Base-by-base conservation (phyloP, 2,888 invertebrate genomes). In the Polydesmus complanatus region DNA sequence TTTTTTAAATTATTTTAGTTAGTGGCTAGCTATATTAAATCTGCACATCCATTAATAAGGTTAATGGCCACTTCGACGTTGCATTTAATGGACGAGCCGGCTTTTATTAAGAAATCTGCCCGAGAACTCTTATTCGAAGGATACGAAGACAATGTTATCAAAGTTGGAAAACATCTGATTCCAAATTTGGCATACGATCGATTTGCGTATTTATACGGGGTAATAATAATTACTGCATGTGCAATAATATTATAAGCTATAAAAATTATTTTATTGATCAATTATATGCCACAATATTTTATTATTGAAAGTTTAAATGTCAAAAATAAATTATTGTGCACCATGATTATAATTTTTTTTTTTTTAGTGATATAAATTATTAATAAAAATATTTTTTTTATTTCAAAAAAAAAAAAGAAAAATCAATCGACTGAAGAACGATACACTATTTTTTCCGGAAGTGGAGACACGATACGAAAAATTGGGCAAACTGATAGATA, bases 11-110 rank as follows among this genome's bases (percentile, higher is more conserved):
- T 53, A 58, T 26, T 27, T 23, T 37, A 60, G 60, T 27, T 55
- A n/a, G 55, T 53, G 19, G 60, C 60, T 25, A 23, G 37, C 14
- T 55, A 53, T 26, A 47, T 60, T 48, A 60, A 56, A 49, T 19
- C 49, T 18, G 37, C 37, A n/a, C 26, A 53, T 22, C 60, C 60
- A 27, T 47, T 60, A 19, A 56, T 60, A 27, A 55, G 47, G 25
- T 23, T 60, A 8, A 48, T 27, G 23, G 18, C 55, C 5, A 25
- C 54, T 25, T 25, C 60, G 5, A 23, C 55, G 25, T 56, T 60
- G 22, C 27, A 48, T 21, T 19, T 60, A 23, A 23, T 56, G 2
- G 14, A 37, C 5, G 37, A 37, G 37, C 37, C 37, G 5, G 14
- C 14, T 5, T 37, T 37, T 37, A 14, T 37, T 8, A 37, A 37